Evolutionary conservation across 2,797 vertebrate species (phyloP).

Genomic region (Phataginus tetradactyla): DNA sequence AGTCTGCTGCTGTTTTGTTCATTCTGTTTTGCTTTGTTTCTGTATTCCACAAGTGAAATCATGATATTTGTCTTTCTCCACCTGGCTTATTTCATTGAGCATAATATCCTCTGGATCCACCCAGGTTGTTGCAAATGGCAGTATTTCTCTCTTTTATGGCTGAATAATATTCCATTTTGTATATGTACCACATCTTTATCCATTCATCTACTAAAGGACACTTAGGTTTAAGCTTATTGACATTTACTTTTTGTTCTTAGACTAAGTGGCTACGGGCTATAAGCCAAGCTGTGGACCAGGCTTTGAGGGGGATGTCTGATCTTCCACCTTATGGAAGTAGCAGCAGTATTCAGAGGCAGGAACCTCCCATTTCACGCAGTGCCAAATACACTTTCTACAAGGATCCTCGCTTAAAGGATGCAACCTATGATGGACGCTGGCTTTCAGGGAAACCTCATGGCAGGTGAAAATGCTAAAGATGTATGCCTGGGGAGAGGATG

Average conservation of each 20-base stretch:
- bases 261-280: constrained; percentile 97
- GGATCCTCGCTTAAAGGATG: constrained; percentile 95
- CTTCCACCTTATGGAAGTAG: constrained; percentile 78
- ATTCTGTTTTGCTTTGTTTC: too few species aligned
- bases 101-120: too few species aligned
- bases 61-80: too few species aligned
- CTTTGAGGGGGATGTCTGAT: constrained; percentile 89
- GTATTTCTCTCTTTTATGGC: too few species aligned
- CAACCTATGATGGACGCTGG: constrained; percentile 95
- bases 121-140: too few species aligned
- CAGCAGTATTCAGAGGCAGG: constrained; percentile 88
- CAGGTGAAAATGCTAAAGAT: constrained; percentile 87
- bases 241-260: constrained; percentile 82
- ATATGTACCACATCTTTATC: too few species aligned
- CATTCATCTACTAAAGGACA: too few species aligned
- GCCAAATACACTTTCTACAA: constrained; percentile 97
- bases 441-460: constrained; percentile 95
- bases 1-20: too few species aligned
- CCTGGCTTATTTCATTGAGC: too few species aligned
- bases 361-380: constrained; percentile 94
- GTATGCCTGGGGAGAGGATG: background rate
- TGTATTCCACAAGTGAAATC: too few species aligned
- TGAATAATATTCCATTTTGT: too few species aligned
- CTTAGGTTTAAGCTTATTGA: background rate
- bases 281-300: constrained; percentile 96